Base-by-base conservation (phyloP, 2,797 vertebrate species). In the Delichon dasypus region DNA sequence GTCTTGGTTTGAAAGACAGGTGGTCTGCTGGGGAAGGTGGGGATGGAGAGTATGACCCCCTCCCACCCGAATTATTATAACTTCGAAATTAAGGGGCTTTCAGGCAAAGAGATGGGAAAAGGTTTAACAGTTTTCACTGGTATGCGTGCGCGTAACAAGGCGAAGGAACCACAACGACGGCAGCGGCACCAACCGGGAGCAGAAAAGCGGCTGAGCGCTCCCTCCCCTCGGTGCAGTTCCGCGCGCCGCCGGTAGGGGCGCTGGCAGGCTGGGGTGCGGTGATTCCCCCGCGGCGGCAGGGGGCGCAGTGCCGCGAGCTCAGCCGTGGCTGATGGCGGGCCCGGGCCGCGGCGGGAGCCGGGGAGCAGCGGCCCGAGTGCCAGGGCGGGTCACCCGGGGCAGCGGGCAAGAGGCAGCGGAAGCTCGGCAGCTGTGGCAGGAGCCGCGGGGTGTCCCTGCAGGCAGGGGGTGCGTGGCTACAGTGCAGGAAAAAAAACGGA, bases 321-420 rank as follows among this genome's bases (percentile, higher is more conserved):
- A 2, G 44, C 17, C 27, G 16, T n/a, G 2, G 3, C 45, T 5
- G 6, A 0, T 2, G 2, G 20, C 12, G 0, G 4, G 1, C 1
- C 1, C 4, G 71, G 26, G 55, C n/a, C 38, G n/a, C 16, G 3
- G 19, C 17, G 3, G 38, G 32, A 29, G 5, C 19, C 8, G 10
- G 9, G 8, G 19, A 8, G n/a, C 11, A 2, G 55, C 6, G 13
- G 17, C 34, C 5, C 7, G 15, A 22, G 8, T 7, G 11, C n/a
- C 72, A 60, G 22, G 27, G 20, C 9, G 3, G 21, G 21, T 32
- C 27, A 7, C 26, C 27, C 3, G 1, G 12, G 44, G 10, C 45
- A 60, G 27, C 45, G 8, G 47, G 11, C 20, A 2, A 20, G 13
- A 38, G 22, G 36, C 4, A 16, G 18, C 29, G 21, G 36, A 9